These are phyloP conservation scores for Gasterosteus aculeatus DNA, from an alignment of 2,113 vertebrate genomes.

Conservation along the genomic window DNA sequence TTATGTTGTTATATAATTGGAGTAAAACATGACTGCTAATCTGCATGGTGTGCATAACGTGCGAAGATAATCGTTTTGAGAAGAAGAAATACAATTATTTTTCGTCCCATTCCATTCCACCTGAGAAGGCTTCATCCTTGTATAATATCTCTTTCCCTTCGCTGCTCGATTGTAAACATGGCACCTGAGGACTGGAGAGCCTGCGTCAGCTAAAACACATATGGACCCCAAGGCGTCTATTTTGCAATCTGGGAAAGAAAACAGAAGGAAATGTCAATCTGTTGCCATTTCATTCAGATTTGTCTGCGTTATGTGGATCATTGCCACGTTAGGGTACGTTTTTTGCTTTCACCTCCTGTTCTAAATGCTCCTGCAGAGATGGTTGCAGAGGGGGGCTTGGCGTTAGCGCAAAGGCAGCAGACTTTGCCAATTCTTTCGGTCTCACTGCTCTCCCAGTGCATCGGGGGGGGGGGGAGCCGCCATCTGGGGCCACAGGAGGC, in stretches of 20 bases:
- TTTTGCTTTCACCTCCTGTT: constrained; percentile 66
- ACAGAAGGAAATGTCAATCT: constrained; percentile 40
- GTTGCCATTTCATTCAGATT: constrained; percentile 56
- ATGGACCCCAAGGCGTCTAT: constrained; percentile 31
- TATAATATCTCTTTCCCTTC: constrained; percentile 36
- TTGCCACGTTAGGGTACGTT: constrained; percentile 67
- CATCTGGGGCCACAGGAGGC: constrained; percentile 61
- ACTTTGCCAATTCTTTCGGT: constrained; percentile 56
- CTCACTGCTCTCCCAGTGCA: constrained; percentile 36
- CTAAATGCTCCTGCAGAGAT: constrained; percentile 64
- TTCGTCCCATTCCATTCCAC: constrained; percentile 37
- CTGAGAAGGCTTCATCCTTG: constrained; percentile 27
- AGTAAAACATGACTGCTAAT: constrained; percentile 46
- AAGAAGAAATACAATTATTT: not conserved
- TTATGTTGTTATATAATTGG: constrained; percentile 53
- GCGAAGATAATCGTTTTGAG: constrained; percentile 18
- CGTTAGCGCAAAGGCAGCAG: constrained; percentile 37
- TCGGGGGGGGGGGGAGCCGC: constrained; percentile 20
- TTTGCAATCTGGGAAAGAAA: constrained; percentile 48
- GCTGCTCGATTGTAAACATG: constrained; percentile 51
- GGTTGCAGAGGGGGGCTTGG: constrained; percentile 65
- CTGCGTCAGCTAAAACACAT: constrained; percentile 56
- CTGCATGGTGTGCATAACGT: constrained; percentile 36
- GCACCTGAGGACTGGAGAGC: constrained; percentile 45
- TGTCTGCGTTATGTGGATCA: constrained; percentile 59